Conservation (phyloP, 2,888 invertebrate genomes). For the Xylocampa areola region DNA sequence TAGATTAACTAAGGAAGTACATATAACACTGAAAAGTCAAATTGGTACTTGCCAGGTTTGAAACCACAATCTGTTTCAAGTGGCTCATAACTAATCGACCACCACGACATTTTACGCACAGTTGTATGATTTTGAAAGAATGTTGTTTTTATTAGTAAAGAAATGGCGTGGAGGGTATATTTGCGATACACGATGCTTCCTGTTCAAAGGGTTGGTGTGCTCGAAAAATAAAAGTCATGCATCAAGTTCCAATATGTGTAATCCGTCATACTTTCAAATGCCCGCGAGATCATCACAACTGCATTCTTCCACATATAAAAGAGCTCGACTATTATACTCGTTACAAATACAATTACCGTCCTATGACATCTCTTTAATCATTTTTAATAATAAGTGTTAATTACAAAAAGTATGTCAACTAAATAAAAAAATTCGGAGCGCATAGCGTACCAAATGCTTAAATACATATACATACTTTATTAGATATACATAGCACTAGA, state of each 20-base stretch:
- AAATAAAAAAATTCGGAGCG: slow-evolving; percentile 85
- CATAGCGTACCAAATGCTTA: slow-evolving; percentile 85
- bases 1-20: too few relatives aligned
- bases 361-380: slow-evolving; percentile 79
- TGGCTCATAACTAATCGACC: too few relatives aligned
- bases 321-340: slow-evolving; percentile 79
- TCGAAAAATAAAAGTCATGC: slow-evolving; percentile 66
- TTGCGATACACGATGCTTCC: too few relatives aligned
- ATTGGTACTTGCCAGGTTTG: too few relatives aligned
- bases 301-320: slow-evolving; percentile 88
- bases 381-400: slow-evolving; percentile 80
- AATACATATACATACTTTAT: slow-evolving; percentile 83
- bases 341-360: slow-evolving; percentile 82
- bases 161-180: too few relatives aligned
- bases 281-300: slow-evolving; percentile 85
- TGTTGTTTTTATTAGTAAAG: too few relatives aligned
- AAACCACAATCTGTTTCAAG: too few relatives aligned
- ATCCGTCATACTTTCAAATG: slow-evolving; percentile 80
- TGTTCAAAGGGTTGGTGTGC: too few relatives aligned
- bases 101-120: too few relatives aligned
- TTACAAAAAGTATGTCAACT: slow-evolving; percentile 88
- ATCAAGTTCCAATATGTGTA: slow-evolving; percentile 87
- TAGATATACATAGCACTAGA: slow-evolving; percentile 85
- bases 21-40: too few relatives aligned
- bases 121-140: too few relatives aligned